These are phyloP conservation scores for Echinarachnius parma DNA, from an alignment of 53 echinoderm and acorn worm genomes.

Conservation along the genomic window DNA sequence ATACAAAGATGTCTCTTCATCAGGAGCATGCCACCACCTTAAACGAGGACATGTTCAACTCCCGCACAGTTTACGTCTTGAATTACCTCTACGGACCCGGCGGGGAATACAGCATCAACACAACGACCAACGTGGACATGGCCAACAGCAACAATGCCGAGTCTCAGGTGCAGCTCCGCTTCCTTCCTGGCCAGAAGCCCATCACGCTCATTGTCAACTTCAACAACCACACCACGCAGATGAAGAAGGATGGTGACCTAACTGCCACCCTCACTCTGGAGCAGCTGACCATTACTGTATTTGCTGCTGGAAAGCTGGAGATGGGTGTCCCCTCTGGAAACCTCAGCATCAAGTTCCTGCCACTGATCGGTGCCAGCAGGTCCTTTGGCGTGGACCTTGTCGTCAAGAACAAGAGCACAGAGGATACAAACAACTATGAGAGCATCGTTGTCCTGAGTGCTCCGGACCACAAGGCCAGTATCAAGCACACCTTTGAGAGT, in stretches of 20 bases:
- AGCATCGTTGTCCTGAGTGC: background rate
- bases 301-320: conserved; percentile 17
- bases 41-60: background rate
- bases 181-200: conserved; percentile 27
- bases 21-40: background rate
- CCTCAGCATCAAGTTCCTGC: conserved; percentile 24
- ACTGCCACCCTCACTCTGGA: conserved; percentile 12
- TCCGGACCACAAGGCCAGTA: background rate
- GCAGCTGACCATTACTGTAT: conserved; percentile 15
- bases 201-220: conserved; percentile 7
- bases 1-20: background rate
- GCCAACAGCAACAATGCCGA: conserved; percentile 5
- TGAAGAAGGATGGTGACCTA: background rate
- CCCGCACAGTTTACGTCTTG: background rate
- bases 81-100: conserved; percentile 7
- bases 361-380: background rate
- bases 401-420: conserved; percentile 14
- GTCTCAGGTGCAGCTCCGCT: background rate
- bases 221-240: background rate
- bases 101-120: conserved; percentile 20
- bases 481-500: conserved; percentile 21
- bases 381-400: conserved; percentile 20
- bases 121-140: background rate
- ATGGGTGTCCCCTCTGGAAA: conserved; percentile 35
- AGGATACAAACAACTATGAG: background rate